phyloP scores from a whole-genome alignment of 2,797 vertebrate species.

The Acropternis orthonyx region DNA sequence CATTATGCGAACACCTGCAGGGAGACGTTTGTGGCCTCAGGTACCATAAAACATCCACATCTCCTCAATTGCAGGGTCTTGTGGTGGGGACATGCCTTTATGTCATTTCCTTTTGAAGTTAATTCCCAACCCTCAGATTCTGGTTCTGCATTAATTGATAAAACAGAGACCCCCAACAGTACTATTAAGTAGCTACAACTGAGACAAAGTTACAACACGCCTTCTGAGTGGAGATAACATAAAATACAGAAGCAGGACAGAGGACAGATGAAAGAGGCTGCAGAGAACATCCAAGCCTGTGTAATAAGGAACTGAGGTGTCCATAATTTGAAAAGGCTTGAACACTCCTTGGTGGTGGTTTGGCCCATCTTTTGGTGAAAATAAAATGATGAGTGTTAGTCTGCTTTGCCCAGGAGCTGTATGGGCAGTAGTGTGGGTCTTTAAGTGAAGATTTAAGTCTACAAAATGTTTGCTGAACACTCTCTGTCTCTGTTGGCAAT shows the following conservation, averaged over 20 bases:
- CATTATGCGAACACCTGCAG: not conserved
- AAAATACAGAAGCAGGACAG: not conserved
- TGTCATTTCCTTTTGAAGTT: not conserved
- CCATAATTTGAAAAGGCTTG: not conserved
- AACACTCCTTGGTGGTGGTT: not conserved
- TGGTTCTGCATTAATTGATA: not conserved
- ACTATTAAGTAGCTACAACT: not conserved
- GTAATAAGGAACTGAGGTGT: not conserved
- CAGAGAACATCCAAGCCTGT: not conserved
- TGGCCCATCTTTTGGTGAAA: not conserved
- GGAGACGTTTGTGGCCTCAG: not conserved
- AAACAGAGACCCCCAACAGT: not conserved
- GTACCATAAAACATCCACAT: not conserved
- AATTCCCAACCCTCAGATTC: not conserved
- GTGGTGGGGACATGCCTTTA: fast-evolving
- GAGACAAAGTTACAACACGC: not conserved
- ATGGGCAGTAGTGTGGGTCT: not conserved
- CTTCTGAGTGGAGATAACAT: no score
- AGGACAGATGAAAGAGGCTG: not conserved
- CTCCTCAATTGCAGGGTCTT: not conserved
- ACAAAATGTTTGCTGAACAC: not conserved
- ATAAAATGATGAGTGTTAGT: no score
- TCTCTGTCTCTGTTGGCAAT: not conserved
- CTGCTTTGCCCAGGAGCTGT: not conserved
- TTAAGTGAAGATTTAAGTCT: not conserved